phyloP scores from a whole-genome alignment of 2,888 invertebrate species.

The Abrostola tripartita region DNA sequence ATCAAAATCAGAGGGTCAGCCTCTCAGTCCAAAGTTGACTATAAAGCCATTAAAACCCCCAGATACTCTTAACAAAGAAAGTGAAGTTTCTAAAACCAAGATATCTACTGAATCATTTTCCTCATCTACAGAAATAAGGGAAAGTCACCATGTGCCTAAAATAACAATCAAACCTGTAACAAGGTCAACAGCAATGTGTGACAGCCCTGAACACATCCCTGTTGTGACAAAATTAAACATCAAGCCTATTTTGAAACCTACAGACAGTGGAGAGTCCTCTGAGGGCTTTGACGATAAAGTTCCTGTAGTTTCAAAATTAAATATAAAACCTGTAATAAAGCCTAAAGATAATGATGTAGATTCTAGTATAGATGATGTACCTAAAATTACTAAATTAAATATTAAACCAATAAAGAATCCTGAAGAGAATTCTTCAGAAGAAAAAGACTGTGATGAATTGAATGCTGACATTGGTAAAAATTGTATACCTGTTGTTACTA shows the following conservation, averaged over 20 bases:
- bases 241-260: constrained; percentile 83
- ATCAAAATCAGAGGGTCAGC: constrained; percentile 76
- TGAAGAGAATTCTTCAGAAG: constrained; percentile 78
- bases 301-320: constrained; percentile 87
- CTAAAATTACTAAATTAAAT: constrained; percentile 87
- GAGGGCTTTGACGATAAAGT: constrained; percentile 77
- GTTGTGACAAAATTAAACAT: constrained; percentile 83
- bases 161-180: constrained; percentile 87
- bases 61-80: constrained; percentile 68
- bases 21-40: constrained; percentile 83
- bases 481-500: constrained; percentile 85
- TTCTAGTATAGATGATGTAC: constrained; percentile 81
- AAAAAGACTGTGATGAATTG: constrained; percentile 83
- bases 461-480: constrained; percentile 77
- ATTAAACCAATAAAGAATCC: constrained; percentile 87
- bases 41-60: constrained; percentile 83
- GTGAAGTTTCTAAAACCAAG: constrained; percentile 70
- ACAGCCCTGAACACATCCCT: constrained; percentile 77
- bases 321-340: constrained; percentile 86
- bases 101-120: constrained; percentile 70
- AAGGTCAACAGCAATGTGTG: constrained; percentile 66
- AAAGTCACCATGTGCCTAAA: constrained; percentile 86
- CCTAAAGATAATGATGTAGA: constrained; percentile 84
- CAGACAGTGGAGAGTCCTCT: constrained; percentile 71
- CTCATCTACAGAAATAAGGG: constrained; percentile 70